These are phyloP conservation scores for Sebastiscus tertius DNA, from an alignment of 2,797 vertebrate species.

Conservation along the genomic window DNA sequence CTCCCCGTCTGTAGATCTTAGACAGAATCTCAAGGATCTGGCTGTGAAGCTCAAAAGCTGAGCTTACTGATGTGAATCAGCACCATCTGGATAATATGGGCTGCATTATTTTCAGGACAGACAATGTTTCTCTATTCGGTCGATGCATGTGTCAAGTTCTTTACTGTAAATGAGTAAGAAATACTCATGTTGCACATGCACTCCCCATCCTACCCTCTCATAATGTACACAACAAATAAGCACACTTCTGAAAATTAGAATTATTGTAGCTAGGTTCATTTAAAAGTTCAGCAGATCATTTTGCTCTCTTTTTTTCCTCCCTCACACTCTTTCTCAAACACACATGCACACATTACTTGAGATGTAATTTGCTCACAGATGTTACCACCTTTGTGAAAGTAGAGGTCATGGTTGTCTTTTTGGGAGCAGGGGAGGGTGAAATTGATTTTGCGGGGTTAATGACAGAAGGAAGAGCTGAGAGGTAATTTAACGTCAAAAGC, in stretches of 20 bases:
- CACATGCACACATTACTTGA: neutral
- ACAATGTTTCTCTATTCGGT: constrained; percentile 27
- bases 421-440: constrained; percentile 21
- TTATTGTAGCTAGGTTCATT: neutral
- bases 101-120: constrained; percentile 38
- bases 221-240: neutral
- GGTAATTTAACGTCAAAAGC: constrained; percentile 15
- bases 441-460: constrained; percentile 41
- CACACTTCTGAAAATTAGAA: neutral
- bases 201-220: neutral
- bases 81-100: constrained; percentile 69
- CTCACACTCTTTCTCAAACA: neutral
- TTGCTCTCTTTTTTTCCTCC: neutral
- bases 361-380: constrained; percentile 10
- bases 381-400: constrained; percentile 21
- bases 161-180: neutral
- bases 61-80: constrained; percentile 66
- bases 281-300: neutral
- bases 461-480: constrained; percentile 6
- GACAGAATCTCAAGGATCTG: constrained; percentile 66
- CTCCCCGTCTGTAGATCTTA: constrained; percentile 52
- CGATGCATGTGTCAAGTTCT: constrained; percentile 5
- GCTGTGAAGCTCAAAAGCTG: constrained; percentile 58
- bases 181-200: neutral
- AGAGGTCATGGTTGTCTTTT: constrained; percentile 19